Evolutionary conservation across 2,113 vertebrate species (phyloP).

Genomic region (Apeltes quadracus): DNA sequence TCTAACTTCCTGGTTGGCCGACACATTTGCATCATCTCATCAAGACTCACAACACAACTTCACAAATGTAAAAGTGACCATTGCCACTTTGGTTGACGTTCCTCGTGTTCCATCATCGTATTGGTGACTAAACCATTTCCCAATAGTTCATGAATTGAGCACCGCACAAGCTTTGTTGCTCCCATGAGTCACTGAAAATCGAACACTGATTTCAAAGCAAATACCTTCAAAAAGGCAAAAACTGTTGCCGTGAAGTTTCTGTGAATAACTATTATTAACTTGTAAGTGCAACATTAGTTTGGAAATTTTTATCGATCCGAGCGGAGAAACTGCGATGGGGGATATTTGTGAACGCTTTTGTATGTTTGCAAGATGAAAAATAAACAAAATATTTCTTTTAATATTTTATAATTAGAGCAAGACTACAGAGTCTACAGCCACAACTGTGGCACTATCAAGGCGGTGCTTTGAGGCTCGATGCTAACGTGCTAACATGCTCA

Average conservation of each 20-base stretch:
- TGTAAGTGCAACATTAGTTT: slow-evolving; percentile 27
- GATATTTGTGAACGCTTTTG: slow-evolving; percentile 2
- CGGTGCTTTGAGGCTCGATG: background rate
- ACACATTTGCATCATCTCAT: background rate
- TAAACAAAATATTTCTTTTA: background rate
- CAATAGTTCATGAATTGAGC: background rate
- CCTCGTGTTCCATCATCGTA: slow-evolving; percentile 4
- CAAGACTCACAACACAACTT: background rate
- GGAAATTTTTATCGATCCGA: background rate
- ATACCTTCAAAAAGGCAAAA: slow-evolving; percentile 1
- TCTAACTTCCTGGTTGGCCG: background rate
- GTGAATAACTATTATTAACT: background rate
- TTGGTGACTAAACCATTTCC: background rate
- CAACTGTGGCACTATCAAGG: background rate
- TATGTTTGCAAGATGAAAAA: slow-evolving; percentile 12
- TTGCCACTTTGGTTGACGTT: background rate
- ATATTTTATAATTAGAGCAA: background rate
- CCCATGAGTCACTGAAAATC: slow-evolving; percentile 3
- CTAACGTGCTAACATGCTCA: slow-evolving; percentile 18
- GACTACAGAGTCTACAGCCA: slow-evolving; percentile 3
- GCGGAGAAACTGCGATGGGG: background rate
- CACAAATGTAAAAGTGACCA: slow-evolving; percentile 1
- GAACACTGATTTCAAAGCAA: background rate
- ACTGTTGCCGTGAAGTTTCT: background rate
- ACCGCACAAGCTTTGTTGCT: background rate